Evolutionary conservation across 2,888 invertebrate genomes (phyloP), one percentile per base, ranked within the genome.

Genomic region (Pterostichus niger): DNA sequence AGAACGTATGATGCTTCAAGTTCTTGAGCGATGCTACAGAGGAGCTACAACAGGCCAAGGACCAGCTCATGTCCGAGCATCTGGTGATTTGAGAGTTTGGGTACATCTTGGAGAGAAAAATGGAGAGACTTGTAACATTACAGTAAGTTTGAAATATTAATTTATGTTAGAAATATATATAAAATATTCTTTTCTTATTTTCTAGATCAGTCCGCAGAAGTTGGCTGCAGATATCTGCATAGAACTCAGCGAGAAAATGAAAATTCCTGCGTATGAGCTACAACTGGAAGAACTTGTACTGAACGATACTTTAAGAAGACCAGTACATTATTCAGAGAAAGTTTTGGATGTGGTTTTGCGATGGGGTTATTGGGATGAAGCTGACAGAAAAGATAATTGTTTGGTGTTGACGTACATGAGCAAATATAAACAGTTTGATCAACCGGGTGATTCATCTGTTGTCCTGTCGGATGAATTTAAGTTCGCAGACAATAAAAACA

Each of bases 291-390:
- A 98, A 90, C 94, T 95, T 0, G 94, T 97, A 85, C 92, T 96
- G 86, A 93, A 93, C 85, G 96, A 94, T 31, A 92, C 93, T 13
- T 90, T 96, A 89, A 93, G 93, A 77, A 92, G 98, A 0, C 95
- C 96, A 0, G 91, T 98, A 0, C 97, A 97, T 89, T 93, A 95
- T 86, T 92, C 94, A 76, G 96, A 96, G 87, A 92, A 93, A 76
- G 88, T 94, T 0, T 88, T 94, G 1, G 93, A 94, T 86, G 92
- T 93, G 0, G 95, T 95, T 0, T 90, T 95, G 0, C 92, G 95
- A 77, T 98, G 98, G 98, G 94, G 96, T 0, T 95, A 95, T 87
- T 98, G 98, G 97, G 94, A 96, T 76, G 94, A 95, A 84, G 93
- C 93, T n/a, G 96, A 97, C 89, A 92, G 97, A 46, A 96, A 95